These are phyloP conservation scores for Emydoidea blandingii DNA, from an alignment of 2,797 vertebrate genomes.

Conservation along the genomic window DNA sequence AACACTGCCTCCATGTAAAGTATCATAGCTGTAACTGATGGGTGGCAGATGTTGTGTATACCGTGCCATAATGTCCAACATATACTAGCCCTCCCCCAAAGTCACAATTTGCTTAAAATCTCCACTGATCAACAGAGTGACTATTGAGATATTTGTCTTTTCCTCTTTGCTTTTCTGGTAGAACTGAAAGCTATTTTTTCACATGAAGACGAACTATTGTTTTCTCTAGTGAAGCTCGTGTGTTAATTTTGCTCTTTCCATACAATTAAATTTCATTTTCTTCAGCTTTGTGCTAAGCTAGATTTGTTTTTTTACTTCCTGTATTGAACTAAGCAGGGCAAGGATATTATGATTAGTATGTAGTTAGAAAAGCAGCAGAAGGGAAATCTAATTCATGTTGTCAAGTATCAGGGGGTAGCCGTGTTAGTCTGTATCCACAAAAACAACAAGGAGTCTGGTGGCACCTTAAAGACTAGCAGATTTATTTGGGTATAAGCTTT, in stretches of 20 bases:
- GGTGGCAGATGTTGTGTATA: background rate
- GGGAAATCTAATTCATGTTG: background rate
- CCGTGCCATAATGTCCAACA: background rate
- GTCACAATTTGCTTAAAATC: background rate
- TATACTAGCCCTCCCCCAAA: background rate
- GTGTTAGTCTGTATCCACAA: too few species aligned
- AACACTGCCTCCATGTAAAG: background rate
- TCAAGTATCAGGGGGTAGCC: too few species aligned
- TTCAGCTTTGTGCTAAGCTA: conserved; percentile 40
- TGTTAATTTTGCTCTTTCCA: conserved; percentile 42
- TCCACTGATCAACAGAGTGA: background rate
- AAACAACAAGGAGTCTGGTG: too few species aligned
- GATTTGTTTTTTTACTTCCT: conserved; percentile 10
- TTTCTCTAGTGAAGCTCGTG: background rate
- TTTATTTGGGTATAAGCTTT: too few species aligned
- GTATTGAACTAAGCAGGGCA: conserved; percentile 2
- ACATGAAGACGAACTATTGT: background rate
- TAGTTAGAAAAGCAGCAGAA: conserved; percentile 29
- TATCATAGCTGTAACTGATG: background rate
- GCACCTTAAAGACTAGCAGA: too few species aligned
- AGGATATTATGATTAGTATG: conserved; percentile 54
- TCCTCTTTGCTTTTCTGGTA: background rate
- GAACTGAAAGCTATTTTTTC: background rate
- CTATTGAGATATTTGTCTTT: background rate
- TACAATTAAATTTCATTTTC: background rate